Base-by-base conservation (phyloP, 1,140 invertebrate genomes). In the Microplitis demolitor region DNA sequence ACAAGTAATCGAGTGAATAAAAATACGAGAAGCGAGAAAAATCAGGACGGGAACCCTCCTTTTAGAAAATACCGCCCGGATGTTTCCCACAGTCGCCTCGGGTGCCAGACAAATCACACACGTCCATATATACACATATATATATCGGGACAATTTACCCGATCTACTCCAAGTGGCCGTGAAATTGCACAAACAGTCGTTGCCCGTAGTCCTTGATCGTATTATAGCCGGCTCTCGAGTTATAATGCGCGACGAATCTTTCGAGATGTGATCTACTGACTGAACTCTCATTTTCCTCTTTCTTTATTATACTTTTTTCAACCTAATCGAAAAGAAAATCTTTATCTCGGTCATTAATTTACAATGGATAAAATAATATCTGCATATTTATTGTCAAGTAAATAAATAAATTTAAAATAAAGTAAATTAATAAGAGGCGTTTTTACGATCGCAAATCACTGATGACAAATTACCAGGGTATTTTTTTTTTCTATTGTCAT, bases 361-460 rank as follows among this genome's bases (percentile, higher is more conserved):
- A 50, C 1, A 14, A 13, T 14, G 1, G 8, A 54, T 24, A 54
- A 24, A 54, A 54, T 54, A 13, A 54, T 24, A 24, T 24, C 5
- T 56, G 4, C 53, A 13, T 61, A 61, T 4, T 13, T 34, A 2
- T 24, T 24, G 2, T 24, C 2, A 24, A 24, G 24, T 24, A 35
- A 61, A 61, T 3, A 61, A n/a, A 61, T 3, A 61, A 33, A 33
- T 13, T 56, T 8, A 35, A 73, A 73, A 53, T 14, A 24, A 60
- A 24, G 24, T 24, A 24, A 58, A 64, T 24, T 64, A 45, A 61
- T 74, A 66, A 62, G 67, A 70, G 67, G 67, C 66, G 66, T 69
- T 53, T 14, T 35, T 31, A 51, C 34, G 60, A n/a, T 66, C 66
- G 73, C 77, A 76, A 78, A 76, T 77, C 77, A 77, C 75, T 72